phyloP scores from a whole-genome alignment of 2,888 invertebrate genomes.

The Tetragonisca angustula region DNA sequence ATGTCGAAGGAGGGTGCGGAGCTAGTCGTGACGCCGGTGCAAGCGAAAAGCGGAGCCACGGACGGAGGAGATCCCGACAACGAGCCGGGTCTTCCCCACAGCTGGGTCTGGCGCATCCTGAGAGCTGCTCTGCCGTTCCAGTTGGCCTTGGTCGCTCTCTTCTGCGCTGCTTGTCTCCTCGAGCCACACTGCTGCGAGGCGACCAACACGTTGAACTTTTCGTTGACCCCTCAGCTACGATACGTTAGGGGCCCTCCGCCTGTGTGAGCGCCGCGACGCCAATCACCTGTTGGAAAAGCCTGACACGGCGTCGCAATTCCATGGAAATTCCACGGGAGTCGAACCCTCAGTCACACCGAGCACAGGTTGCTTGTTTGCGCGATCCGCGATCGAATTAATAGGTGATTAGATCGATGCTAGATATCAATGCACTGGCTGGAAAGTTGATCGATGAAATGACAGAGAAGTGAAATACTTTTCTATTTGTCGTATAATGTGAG shows the following conservation, averaged over 20 bases:
- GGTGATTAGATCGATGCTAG: background rate
- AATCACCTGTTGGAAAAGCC: background rate
- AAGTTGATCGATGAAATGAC: background rate
- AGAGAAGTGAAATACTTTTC: background rate
- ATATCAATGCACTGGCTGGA: background rate
- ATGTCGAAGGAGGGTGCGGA: constrained; percentile 66
- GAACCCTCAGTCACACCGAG: constrained; percentile 52
- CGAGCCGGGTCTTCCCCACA: constrained; percentile 85
- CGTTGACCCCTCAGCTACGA: constrained; percentile 91
- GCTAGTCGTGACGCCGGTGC: background rate
- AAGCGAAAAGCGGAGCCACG: constrained; percentile 83
- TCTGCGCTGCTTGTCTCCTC: constrained; percentile 90
- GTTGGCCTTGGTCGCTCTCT: constrained; percentile 89
- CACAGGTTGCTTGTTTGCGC: background rate
- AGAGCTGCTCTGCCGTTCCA: constrained; percentile 91
- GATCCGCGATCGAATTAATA: background rate
- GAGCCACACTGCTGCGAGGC: constrained; percentile 92
- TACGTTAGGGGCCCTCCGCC: constrained; percentile 94
- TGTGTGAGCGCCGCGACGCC: constrained; percentile 85
- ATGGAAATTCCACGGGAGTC: constrained; percentile 26
- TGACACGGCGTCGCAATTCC: constrained; percentile 18
- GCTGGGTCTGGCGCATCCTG: constrained; percentile 90
- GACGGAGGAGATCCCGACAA: constrained; percentile 85
- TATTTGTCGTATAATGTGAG: background rate
- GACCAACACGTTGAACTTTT: constrained; percentile 90